Base-by-base conservation (phyloP, 2,888 invertebrate species). In the Pollenia labialis region DNA sequence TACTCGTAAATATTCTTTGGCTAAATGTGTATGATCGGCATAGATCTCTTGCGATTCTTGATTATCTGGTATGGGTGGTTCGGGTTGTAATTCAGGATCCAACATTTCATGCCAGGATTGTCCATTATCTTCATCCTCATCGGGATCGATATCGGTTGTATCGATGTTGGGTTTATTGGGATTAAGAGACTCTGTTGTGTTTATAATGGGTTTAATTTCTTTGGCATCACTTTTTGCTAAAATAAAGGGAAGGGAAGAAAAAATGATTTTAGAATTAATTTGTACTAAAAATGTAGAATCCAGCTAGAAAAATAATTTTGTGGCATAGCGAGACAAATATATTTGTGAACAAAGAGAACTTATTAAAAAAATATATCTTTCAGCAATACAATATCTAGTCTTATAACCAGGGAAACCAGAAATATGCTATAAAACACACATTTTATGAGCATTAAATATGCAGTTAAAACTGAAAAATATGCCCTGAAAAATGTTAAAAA, bases 1-100 rank as follows among this genome's bases (percentile, higher is more conserved):
- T 89, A 97, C 97, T 93, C 96, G 96, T 82, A 98, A 95, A 94
- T 97, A 98, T 93, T 98, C 97, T 93, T 97, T 96, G 81, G 97
- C 97, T 89, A 98, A 94, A 93, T 97, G 95, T 91, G 97, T 97
- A 92, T 98, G 98, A 90, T 98, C 97, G 89, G 98, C 96, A 92
- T 97, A 98, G 90, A 98, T 97, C 88, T 96, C 95, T 92, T 97
- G 95, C 75, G 98, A 98, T 92, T 97, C 95, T 18, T 96, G 95
- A 91, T 95, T 95, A 90, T 94, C 95, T 89, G 95, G 95, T 94
- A 97, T 97, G 16, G 98, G 98, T 54, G 97, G 96, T 89, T 97
- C 95, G 3, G 99, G 98, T 90, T 97, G 95, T 81, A 97, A 94
- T 91, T 97, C 96, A 0, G 96, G 96, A 92, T 97, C 97, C 88